phyloP scores from a whole-genome alignment of 2,888 invertebrate genomes.

The Lagria hirta region DNA sequence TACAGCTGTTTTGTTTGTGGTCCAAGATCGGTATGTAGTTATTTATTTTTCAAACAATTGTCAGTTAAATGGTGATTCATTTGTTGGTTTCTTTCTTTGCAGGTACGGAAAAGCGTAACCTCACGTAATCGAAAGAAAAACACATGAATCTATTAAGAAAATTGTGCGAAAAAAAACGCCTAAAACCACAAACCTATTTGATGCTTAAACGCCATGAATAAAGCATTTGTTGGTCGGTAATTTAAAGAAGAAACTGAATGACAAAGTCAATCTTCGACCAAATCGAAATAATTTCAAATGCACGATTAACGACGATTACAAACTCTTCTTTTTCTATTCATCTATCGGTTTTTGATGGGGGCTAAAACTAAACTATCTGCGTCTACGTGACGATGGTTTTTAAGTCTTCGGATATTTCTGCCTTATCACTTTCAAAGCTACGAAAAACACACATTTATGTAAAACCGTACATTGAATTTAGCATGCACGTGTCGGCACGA shows the following conservation, averaged over 20 bases:
- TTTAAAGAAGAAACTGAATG: slow-evolving; percentile 27
- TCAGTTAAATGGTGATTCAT: slow-evolving; percentile 16
- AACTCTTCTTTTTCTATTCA: slow-evolving; percentile 24
- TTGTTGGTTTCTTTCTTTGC: slow-evolving; percentile 17
- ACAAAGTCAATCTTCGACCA: slow-evolving; percentile 34
- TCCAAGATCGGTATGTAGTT: too few species aligned
- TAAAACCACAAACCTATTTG: slow-evolving; percentile 37
- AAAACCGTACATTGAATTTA: slow-evolving; percentile 34
- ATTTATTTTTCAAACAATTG: too few species aligned
- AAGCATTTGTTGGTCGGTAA: slow-evolving; percentile 31
- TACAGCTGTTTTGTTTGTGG: too few species aligned
- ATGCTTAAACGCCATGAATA: slow-evolving; percentile 39
- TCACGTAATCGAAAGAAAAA: slow-evolving; percentile 18
- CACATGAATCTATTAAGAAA: slow-evolving; percentile 22
- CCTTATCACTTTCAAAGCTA: slow-evolving; percentile 14
- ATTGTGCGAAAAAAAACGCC: slow-evolving; percentile 7
- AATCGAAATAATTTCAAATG: slow-evolving; percentile 39
- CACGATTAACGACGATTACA: slow-evolving; percentile 36
- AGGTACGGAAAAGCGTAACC: slow-evolving; percentile 8
- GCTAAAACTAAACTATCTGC: slow-evolving; percentile 21
- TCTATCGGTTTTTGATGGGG: slow-evolving; percentile 30
- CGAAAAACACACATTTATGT: slow-evolving; percentile 26
- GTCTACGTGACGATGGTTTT: slow-evolving; percentile 27
- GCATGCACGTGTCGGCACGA: slow-evolving; percentile 38
- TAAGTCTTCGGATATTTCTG: slow-evolving; percentile 2